Percentiles rank a stretch among this genome's conserved stretches.
Conservation (phyloP, 2,113 vertebrate species). For the Malurus melanocephalus region DNA sequence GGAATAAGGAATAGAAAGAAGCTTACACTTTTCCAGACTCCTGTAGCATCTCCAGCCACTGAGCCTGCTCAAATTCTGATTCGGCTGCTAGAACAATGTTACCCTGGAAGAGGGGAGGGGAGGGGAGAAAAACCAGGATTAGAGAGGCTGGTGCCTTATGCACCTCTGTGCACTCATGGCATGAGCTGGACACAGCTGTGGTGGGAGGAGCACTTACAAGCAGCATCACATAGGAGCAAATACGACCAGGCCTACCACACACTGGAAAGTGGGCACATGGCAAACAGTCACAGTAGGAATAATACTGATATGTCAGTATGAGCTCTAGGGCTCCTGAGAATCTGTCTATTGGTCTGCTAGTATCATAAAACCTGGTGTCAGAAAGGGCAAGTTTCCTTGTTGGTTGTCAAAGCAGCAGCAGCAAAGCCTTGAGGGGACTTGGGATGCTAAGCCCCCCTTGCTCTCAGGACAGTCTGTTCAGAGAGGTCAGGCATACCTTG, state of each 20-base stretch:
- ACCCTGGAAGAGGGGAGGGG: slow-evolving; percentile 74
- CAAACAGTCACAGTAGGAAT: background rate
- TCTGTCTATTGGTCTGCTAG: background rate
- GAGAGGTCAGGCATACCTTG: background rate
- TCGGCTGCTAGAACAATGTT: slow-evolving; percentile 90
- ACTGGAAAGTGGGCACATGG: rapidly evolving
- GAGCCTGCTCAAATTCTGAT: slow-evolving; percentile 87
- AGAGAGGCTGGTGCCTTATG: background rate
- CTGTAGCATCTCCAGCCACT: slow-evolving; percentile 95
- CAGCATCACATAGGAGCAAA: background rate
- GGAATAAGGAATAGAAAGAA: background rate
- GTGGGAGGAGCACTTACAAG: background rate
- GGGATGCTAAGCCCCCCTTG: background rate
- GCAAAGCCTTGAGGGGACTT: background rate
- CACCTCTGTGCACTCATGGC: background rate
- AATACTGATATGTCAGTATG: background rate
- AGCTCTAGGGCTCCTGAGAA: background rate
- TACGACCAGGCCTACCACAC: background rate
- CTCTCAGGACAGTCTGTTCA: background rate
- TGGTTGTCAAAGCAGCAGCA: background rate
- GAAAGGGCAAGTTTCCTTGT: background rate
- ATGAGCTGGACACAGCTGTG: background rate
- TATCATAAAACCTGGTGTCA: background rate
- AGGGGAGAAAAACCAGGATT: background rate
- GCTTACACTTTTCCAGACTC: slow-evolving; percentile 96